Evolutionary conservation across 2,888 invertebrate genomes (phyloP), one percentile per base, ranked within the genome.

Genomic region (Conops quadrifasciatus): DNA sequence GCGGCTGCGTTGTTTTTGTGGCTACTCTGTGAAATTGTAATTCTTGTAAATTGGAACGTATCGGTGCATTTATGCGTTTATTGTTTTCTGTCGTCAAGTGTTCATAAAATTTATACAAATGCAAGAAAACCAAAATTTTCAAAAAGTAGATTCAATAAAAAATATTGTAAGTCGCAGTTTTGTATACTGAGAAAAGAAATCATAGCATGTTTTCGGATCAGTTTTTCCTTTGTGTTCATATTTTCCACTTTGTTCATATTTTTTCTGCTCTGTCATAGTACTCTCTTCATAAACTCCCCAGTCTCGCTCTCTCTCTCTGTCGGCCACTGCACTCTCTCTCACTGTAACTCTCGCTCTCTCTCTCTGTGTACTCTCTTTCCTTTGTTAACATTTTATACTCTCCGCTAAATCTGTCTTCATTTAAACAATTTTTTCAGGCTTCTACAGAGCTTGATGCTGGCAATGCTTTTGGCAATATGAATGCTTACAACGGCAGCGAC

Each of bases 391-490:
- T 30, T 30, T 65, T 28, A 15, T 19, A 30, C 21, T 65, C 53
- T 65, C 53, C n/a, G 51, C 24, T 24, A n/a, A 16, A 16, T 45
- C 47, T 19, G 36, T 30, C 26, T 43, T 66, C 43, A 15, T 36
- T 60, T 51, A n/a, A n/a, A n/a, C n/a, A n/a, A n/a, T n/a, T 2
- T 24, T 24, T 13, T 11, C 13, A 67, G 67, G 2, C 67, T 21
- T 26, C 30, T 21, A n/a, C 58, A 16, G 67, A 67, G 62, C 28
- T 15, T 16, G 30, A n/a, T 11, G 45, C 51, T 68, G 68, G 60
- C 60, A 68, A 68, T 36, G 21, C 58, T 51, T 68, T 30, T 21
- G 60, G 1, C 21, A 60, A 47, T 62, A 36, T 47, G 47, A 51
- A 60, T 60, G 60, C 19, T 51, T 58, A 45, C 56, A 53, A 5